These are phyloP conservation scores for Toxonevra muliebris DNA, from an alignment of 2,888 invertebrate species.

Conservation along the genomic window DNA sequence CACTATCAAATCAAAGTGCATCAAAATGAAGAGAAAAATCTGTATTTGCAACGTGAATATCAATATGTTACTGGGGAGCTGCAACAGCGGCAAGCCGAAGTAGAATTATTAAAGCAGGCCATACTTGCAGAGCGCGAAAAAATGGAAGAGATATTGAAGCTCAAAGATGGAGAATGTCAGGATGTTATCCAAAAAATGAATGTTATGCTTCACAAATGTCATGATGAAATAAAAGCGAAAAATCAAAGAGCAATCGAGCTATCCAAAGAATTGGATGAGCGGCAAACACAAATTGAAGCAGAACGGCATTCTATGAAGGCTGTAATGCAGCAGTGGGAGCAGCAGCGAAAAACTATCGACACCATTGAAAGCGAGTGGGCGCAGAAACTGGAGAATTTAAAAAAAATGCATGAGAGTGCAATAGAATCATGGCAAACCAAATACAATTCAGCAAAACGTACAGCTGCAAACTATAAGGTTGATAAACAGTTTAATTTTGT, in stretches of 20 bases:
- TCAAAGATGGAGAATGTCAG: slow-evolving; percentile 50
- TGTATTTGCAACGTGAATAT: slow-evolving; percentile 52
- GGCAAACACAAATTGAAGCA: slow-evolving; percentile 62
- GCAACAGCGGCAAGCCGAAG: slow-evolving; percentile 56
- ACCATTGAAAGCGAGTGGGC: slow-evolving; percentile 66
- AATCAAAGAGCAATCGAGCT: slow-evolving; percentile 63
- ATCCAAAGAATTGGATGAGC: slow-evolving; percentile 54
- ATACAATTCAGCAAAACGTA: slow-evolving; percentile 72
- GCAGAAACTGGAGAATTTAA: slow-evolving; percentile 66
- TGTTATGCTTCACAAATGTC: slow-evolving; percentile 52
- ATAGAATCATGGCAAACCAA: slow-evolving; percentile 69
- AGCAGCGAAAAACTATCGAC: slow-evolving; percentile 66
- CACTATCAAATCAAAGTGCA: slow-evolving; percentile 65
- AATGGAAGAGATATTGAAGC: slow-evolving; percentile 51
- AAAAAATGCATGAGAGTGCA: slow-evolving; percentile 66
- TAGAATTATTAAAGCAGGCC: slow-evolving; percentile 60
- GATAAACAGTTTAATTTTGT: neutral
- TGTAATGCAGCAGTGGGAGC: slow-evolving; percentile 64
- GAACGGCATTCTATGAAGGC: slow-evolving; percentile 66
- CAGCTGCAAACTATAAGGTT: slow-evolving; percentile 71
- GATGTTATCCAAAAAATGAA: slow-evolving; percentile 51
- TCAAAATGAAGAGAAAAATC: slow-evolving; percentile 54
- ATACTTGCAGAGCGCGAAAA: slow-evolving; percentile 62
- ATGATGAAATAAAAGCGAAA: slow-evolving; percentile 63
- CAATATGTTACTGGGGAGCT: slow-evolving; percentile 51